These are phyloP conservation scores for Autographa gamma DNA, from an alignment of 2,888 invertebrate species.

Conservation along the genomic window DNA sequence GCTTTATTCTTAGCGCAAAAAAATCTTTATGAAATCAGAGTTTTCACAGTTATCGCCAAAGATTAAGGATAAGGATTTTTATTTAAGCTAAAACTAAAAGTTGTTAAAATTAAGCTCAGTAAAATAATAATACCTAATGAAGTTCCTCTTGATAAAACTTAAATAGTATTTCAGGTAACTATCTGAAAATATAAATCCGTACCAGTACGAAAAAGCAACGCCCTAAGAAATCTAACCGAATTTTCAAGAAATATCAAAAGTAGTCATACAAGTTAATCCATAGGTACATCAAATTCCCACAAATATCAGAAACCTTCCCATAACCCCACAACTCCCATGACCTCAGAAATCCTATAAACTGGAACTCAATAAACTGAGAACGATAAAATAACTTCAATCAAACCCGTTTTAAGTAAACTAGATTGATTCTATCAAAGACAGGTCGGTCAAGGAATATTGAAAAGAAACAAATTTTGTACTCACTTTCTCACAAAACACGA, in stretches of 20 bases:
- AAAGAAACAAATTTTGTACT: conserved; percentile 61
- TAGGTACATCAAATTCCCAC: not conserved
- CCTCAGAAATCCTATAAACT: conserved; percentile 57
- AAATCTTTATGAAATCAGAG: no score
- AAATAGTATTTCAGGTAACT: no score
- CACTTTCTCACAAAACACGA: conserved; percentile 70
- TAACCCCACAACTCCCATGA: conserved; percentile 66
- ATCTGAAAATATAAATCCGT: no score
- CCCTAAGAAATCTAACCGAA: not conserved
- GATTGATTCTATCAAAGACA: conserved; percentile 64
- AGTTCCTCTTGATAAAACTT: no score
- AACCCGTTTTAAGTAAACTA: conserved; percentile 70
- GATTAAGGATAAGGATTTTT: no score
- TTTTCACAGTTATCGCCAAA: no score
- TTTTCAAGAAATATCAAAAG: conserved; percentile 7
- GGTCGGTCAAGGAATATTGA: conserved; percentile 66
- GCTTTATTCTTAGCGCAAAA: no score
- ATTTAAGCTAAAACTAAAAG: no score
- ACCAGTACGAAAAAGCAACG: not conserved
- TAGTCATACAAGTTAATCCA: conserved; percentile 8
- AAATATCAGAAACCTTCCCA: conserved; percentile 47
- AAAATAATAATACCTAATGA: no score
- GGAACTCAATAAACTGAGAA: conserved; percentile 51
- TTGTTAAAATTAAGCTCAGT: no score
- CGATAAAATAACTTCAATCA: conserved; percentile 56